Percentiles rank a stretch among this genome's conserved stretches.
Evolutionary conservation across 1,140 invertebrate genomes (phyloP).

Genomic region (Drosophila melanogaster): Release_6_plus_ISO1_MT NT_037436.4:1267001-1267500

Average conservation of each 20-base stretch:
- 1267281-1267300: constrained; percentile 28
- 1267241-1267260: constrained; percentile 37
- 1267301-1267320: constrained; percentile 38
- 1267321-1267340: constrained; percentile 49
- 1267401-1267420: background rate
- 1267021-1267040: constrained; percentile 4
- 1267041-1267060: constrained; percentile 39
- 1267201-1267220: constrained; percentile 41
- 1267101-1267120: constrained; percentile 28
- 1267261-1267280: constrained; percentile 9
- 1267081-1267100: constrained; percentile 8
- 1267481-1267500: no score
- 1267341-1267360: constrained; percentile 38
- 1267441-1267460: background rate
- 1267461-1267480: background rate
- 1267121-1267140: constrained; percentile 45
- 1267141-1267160: constrained; percentile 32
- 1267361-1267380: background rate
- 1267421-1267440: background rate
- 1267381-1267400: background rate
- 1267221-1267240: constrained; percentile 73
- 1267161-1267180: constrained; percentile 21
- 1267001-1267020: background rate
- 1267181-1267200: constrained; percentile 30
- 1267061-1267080: constrained; percentile 22